Evolutionary conservation across 2,888 invertebrate species (phyloP).

Genomic region (Pristionchus arcanus): DNA sequence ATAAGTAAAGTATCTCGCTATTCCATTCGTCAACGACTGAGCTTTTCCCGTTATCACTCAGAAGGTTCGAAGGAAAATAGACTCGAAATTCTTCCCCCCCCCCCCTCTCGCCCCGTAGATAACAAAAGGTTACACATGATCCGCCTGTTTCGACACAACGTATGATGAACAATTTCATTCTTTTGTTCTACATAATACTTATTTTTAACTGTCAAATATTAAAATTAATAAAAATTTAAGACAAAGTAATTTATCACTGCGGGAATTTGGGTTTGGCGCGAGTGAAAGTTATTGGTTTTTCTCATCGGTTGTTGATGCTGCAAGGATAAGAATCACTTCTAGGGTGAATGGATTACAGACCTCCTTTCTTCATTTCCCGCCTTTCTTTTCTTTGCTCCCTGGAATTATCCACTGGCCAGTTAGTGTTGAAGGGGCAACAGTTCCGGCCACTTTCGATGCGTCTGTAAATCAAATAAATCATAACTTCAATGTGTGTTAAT

Average conservation of each 20-base stretch:
- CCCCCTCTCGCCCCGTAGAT: too few species aligned
- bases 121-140: too few species aligned
- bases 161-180: too few species aligned
- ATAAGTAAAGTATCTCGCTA: too few species aligned
- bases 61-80: too few species aligned
- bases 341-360: background rate
- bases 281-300: background rate
- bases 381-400: background rate
- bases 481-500: background rate
- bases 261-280: background rate
- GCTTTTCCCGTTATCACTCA: too few species aligned
- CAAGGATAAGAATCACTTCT: background rate
- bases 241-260: slow-evolving; percentile 1
- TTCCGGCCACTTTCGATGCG: background rate
- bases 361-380: background rate
- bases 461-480: background rate
- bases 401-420: background rate
- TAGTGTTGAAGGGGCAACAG: background rate
- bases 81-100: too few species aligned
- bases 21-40: too few species aligned
- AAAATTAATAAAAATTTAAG: background rate
- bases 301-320: background rate
- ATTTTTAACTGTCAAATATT: too few species aligned
- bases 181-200: too few species aligned
- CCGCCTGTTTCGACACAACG: too few species aligned